Evolutionary conservation across 2,113 vertebrate species (phyloP).

Genomic region (Chloropsis cyanopogon): DNA sequence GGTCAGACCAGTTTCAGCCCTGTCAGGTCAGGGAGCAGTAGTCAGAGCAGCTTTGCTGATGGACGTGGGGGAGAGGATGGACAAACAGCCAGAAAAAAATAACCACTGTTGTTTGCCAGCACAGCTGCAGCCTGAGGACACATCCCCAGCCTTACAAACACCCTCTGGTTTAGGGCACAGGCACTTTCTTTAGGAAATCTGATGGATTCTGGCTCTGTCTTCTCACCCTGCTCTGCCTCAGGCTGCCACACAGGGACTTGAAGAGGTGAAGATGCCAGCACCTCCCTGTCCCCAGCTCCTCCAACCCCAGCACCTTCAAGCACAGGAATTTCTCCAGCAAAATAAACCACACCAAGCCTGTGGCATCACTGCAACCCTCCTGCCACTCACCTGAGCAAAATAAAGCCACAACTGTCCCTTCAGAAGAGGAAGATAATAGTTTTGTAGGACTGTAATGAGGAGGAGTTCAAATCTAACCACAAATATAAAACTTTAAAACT

Average conservation of each 20-base stretch:
- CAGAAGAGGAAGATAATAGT: conserved; percentile 14
- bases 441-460: conserved; percentile 2
- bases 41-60: not conserved
- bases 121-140: not conserved
- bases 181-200: not conserved
- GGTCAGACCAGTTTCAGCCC: not conserved
- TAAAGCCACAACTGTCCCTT: not conserved
- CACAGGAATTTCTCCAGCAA: not conserved
- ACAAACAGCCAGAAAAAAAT: not conserved
- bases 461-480: conserved; percentile 58
- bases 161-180: not conserved
- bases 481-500: conserved; percentile 61
- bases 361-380: rapidly evolving
- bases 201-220: not conserved
- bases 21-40: not conserved
- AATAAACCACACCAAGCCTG: not conserved
- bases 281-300: not conserved
- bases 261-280: rapidly evolving
- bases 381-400: not conserved
- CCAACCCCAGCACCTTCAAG: not conserved
- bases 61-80: not conserved
- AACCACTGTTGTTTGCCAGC: not conserved
- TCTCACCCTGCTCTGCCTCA: not conserved
- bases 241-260: not conserved
- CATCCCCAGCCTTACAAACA: not conserved